Base-by-base conservation (phyloP, 2,888 invertebrate genomes). In the Orthonevra nobilis region DNA sequence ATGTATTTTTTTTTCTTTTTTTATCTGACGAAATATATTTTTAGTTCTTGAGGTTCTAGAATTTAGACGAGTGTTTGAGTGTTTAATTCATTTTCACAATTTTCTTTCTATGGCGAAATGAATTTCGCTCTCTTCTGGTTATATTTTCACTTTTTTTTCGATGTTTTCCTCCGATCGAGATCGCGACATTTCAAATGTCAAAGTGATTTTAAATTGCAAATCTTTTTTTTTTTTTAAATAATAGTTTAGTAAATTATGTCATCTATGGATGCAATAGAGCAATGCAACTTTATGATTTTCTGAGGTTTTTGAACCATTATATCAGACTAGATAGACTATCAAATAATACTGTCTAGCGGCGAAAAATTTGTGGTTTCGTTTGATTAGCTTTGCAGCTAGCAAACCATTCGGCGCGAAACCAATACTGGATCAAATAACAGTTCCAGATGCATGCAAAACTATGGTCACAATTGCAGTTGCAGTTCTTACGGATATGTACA, bases 261-360 rank as follows among this genome's bases (percentile, higher is more conserved):
- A 79, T 58, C 61, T 54, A n/a, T 36, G 32, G 58, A 64, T 58
- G 54, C 46, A 34, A 72, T 46, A n/a, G n/a, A 9, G 23, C 28
- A 60, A 46, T 61, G 66, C 34, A 68, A 44, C 40, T 26, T 56
- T 52, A 40, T 46, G 26, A 52, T 23, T 50, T 54, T 79, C 19
- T 79, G 60, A 73, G 79, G 79, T 73, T 79, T 79, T 56, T 79
- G 73, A 79, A 79, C 73, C 58, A 34, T 64, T 32, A 60, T 70
- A 58, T 68, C 56, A 73, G 44, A 64, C 58, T 60, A n/a, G n/a
- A n/a, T n/a, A n/a, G n/a, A 30, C 44, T 74, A 52, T 60, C 42
- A 23, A 52, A 60, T 66, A 70, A 64, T 72, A 64, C 72, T 30
- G 72, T 77, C 73, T 79, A 56, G 79, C 73, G 79, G 66, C 66